Evolutionary conservation across 2,888 invertebrate species (phyloP).

Genomic region (Scaptomyza parva): DNA sequence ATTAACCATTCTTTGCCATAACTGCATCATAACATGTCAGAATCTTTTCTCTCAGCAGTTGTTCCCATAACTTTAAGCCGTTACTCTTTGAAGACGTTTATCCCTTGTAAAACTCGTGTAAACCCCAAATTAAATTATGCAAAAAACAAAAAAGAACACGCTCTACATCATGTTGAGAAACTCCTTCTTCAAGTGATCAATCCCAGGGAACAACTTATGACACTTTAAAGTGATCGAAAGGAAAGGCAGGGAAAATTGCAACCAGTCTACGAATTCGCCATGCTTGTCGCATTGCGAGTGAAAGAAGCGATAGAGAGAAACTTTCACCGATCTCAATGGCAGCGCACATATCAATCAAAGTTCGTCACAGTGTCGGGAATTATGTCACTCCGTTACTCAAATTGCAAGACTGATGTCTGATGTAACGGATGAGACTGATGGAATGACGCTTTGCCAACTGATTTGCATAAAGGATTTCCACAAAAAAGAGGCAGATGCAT

Average conservation of each 20-base stretch:
- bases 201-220: constrained; percentile 62
- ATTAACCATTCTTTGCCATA: not conserved
- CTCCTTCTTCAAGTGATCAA: constrained; percentile 71
- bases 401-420: constrained; percentile 71
- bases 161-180: constrained; percentile 63
- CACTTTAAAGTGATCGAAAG: constrained; percentile 48
- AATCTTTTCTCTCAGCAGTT: not conserved
- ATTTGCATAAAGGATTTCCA: constrained; percentile 63
- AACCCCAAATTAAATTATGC: constrained; percentile 68
- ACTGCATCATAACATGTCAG: constrained; percentile 15
- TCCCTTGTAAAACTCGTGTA: constrained; percentile 72
- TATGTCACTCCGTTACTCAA: constrained; percentile 83
- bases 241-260: constrained; percentile 38
- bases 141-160: constrained; percentile 45
- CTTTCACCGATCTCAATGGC: constrained; percentile 65
- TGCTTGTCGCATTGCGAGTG: constrained; percentile 57
- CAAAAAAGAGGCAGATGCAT: constrained; percentile 46
- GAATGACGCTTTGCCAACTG: constrained; percentile 41
- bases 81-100: constrained; percentile 14
- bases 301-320: constrained; percentile 13
- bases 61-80: constrained; percentile 26
- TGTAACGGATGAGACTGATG: constrained; percentile 34
- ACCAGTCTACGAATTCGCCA: constrained; percentile 66
- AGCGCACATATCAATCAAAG: constrained; percentile 82
- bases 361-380: constrained; percentile 83